Conservation (phyloP, 1,140 invertebrate genomes). For the roundworm (Caenorhabditis elegans) region DNA sequence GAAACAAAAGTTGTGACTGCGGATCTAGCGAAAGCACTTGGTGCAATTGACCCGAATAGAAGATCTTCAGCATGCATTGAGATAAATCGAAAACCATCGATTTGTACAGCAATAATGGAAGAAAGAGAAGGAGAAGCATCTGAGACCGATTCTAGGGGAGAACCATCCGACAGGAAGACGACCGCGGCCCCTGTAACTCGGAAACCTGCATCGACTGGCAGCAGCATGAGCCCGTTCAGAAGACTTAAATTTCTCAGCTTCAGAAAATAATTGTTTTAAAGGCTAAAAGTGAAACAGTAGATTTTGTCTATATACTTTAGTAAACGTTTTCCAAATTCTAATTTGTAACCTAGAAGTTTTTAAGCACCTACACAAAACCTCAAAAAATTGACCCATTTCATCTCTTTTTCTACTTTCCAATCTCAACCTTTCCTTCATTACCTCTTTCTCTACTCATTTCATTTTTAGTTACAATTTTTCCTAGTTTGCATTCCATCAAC, state of each 20-base stretch:
- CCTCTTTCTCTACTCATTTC: too few relatives aligned
- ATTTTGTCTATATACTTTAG: too few relatives aligned
- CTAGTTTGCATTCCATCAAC: too few relatives aligned
- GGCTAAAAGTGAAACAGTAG: too few relatives aligned
- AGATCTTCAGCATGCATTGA: not conserved
- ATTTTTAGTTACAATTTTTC: too few relatives aligned
- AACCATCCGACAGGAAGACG: not conserved
- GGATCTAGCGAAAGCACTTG: not conserved
- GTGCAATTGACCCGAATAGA: not conserved
- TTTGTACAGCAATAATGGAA: not conserved
- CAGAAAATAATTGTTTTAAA: not conserved
- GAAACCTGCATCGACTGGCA: not conserved
- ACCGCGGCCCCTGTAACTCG: not conserved
- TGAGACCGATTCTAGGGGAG: not conserved
- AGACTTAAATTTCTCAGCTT: conserved; percentile 5
- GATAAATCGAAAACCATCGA: not conserved
- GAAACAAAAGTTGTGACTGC: not conserved
- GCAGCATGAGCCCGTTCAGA: conserved; percentile 4
- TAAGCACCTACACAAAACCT: too few relatives aligned
- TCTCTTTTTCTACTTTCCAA: too few relatives aligned
- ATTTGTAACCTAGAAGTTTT: too few relatives aligned
- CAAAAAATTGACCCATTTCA: too few relatives aligned
- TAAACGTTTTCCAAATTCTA: too few relatives aligned
- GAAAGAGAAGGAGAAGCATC: not conserved
- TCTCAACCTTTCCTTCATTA: too few relatives aligned